phyloP scores from a whole-genome alignment of 64 coral and sea anemone genomes.

The Montipora sp. region DNA sequence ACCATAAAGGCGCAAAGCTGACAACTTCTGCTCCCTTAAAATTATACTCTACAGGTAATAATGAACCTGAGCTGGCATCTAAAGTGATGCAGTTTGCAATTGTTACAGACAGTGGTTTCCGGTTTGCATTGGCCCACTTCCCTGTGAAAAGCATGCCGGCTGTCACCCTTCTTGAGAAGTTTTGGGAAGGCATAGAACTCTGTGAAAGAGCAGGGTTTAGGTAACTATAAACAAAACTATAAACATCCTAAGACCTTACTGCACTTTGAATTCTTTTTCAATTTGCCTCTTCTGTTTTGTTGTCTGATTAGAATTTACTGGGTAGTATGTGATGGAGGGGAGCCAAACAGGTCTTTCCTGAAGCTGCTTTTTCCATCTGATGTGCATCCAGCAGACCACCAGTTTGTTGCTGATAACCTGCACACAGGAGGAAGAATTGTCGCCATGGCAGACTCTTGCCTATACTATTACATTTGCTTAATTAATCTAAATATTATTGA shows the following conservation, averaged over 20 bases:
- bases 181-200: constrained; percentile 48
- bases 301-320: constrained; percentile 18
- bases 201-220: too few species aligned
- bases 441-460: too few species aligned
- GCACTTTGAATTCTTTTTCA: too few species aligned
- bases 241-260: too few species aligned
- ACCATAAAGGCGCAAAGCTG: too few species aligned
- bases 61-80: constrained; percentile 40
- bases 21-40: too few species aligned
- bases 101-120: constrained; percentile 51
- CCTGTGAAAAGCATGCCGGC: constrained; percentile 31
- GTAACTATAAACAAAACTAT: too few species aligned
- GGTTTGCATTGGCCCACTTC: constrained; percentile 64
- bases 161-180: constrained; percentile 1
- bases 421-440: constrained; percentile 46
- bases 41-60: too few species aligned
- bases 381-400: constrained; percentile 28
- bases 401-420: constrained; percentile 31
- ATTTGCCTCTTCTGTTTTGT: too few species aligned
- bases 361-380: constrained; percentile 38
- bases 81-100: constrained; percentile 57
- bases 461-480: too few species aligned
- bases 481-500: too few species aligned
- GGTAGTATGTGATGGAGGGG: constrained; percentile 61
- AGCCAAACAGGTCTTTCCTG: constrained; percentile 58